Conservation (phyloP, 2,888 invertebrate genomes). For the Caenorhabditis sulstoni region DNA sequence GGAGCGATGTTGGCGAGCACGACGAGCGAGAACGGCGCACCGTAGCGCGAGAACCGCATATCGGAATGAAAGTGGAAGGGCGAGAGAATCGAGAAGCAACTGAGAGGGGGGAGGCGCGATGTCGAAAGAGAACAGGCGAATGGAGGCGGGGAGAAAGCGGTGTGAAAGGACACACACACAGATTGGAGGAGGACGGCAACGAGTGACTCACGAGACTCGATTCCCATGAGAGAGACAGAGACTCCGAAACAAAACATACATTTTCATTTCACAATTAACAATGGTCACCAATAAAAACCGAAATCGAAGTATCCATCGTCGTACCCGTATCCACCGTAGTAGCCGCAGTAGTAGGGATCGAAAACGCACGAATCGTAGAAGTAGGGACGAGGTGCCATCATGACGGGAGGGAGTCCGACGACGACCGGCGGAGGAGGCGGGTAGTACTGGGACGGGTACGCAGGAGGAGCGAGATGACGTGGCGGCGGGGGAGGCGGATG, state of each 20-base stretch:
- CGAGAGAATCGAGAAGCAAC: no score
- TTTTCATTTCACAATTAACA: not conserved
- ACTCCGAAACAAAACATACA: not conserved
- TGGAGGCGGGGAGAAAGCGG: no score
- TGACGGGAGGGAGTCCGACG: slow-evolving; percentile 34
- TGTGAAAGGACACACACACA: no score
- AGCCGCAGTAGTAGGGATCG: slow-evolving; percentile 47
- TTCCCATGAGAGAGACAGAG: no score
- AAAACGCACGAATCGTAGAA: slow-evolving; percentile 29
- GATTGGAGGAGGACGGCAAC: no score
- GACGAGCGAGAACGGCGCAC: no score
- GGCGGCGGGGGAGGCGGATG: slow-evolving; percentile 14
- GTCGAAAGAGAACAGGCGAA: no score
- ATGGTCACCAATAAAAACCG: slow-evolving; percentile 34
- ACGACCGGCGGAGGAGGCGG: slow-evolving; percentile 24
- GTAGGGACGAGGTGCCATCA: slow-evolving; percentile 45
- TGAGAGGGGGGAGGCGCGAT: no score
- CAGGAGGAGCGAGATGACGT: not conserved
- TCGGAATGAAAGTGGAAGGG: no score
- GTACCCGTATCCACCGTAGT: slow-evolving; percentile 43
- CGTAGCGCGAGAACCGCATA: no score
- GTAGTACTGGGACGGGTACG: not conserved
- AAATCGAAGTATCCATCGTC: slow-evolving; percentile 39
- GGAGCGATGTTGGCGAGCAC: no score
- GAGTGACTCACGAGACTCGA: no score